Base-by-base conservation (phyloP, 2,797 vertebrate genomes). In the Clarias platycephalus region DNA sequence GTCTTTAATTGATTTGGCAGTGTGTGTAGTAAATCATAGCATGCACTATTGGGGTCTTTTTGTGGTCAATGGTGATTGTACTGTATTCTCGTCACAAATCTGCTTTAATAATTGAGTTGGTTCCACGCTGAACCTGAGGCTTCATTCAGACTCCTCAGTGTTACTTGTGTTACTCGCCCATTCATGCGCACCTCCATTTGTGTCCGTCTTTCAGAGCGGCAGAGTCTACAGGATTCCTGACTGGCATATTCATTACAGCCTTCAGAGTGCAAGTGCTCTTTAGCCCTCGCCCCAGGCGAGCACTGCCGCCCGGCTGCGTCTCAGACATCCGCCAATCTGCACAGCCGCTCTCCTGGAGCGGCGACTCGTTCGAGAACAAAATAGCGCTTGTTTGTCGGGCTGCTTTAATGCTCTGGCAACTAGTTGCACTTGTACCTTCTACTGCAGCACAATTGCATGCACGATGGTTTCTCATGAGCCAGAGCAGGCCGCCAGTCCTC, bases 211-310 rank as follows among this genome's bases (percentile, higher is more conserved):
- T 81, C 57, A 86, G 80, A 84, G 63, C 75, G 24, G 31, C 86
- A 80, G 63, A 64, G 62, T 71, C 82, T 49, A 37, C 76, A 60
- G 83, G 74, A 84, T 81, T 86, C 84, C 86, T 86, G 83, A 82
- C 78, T 86, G 79, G 64, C 84, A 76, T 81, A 78, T 86, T 86
- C 75, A 79, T 84, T 86, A 82, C 70, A 84, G 72, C 49, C 70
- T 78, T 84, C 12, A 34, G 67, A 80, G 58, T 64, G 62, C 24
- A 64, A 28, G 26, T 34, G 20, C 75, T 83, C 77, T 74, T 80
- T 62, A 82, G 81, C 71, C 71, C 70, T 81, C n/a, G 28, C 60
- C 72, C 75, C 34, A 28, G 80, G 40, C 80, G 26, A 62, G 40
- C 34, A 13, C n/a, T 37, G 22, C 78, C 22, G 60, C 75, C 68